Percentiles rank a stretch among this genome's conserved stretches.
These are phyloP conservation scores for Phyllotreta cruciferae DNA, from an alignment of 2,888 invertebrate species.

Conservation along the genomic window DNA sequence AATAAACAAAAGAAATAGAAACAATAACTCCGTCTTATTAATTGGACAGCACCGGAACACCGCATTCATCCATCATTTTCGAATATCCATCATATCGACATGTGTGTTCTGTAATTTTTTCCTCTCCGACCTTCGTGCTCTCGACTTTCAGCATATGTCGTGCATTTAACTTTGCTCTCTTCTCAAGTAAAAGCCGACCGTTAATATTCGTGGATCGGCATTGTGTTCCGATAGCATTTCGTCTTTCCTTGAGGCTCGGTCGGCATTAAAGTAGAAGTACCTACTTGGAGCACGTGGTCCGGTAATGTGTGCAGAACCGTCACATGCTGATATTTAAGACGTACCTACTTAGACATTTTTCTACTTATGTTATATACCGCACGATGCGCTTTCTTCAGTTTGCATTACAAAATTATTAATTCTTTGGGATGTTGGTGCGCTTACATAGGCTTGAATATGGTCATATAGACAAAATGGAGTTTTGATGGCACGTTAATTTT, in stretches of 20 bases:
- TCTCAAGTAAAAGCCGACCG: conserved; percentile 2
- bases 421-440: conserved; percentile 12
- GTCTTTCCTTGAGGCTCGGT: conserved; percentile 13
- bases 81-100: background rate
- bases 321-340: no score
- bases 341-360: no score
- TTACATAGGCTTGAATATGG: conserved; percentile 30
- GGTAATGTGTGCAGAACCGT: no score
- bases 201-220: conserved; percentile 5
- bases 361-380: no score
- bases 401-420: conserved; percentile 13
- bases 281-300: conserved; percentile 6
- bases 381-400: no score
- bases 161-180: conserved; percentile 2
- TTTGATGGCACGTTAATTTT: conserved; percentile 30
- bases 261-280: background rate
- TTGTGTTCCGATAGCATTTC: background rate
- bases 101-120: conserved; percentile 25
- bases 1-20: no score
- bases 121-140: conserved; percentile 10
- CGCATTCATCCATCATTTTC: background rate
- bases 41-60: no score
- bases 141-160: conserved; percentile 15
- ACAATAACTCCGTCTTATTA: no score
- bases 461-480: conserved; percentile 21